Percentiles rank a stretch among this genome's conserved stretches.
These are phyloP conservation scores for Bombus waltoni DNA, from an alignment of 1,140 invertebrate genomes.

Conservation along the genomic window DNA sequence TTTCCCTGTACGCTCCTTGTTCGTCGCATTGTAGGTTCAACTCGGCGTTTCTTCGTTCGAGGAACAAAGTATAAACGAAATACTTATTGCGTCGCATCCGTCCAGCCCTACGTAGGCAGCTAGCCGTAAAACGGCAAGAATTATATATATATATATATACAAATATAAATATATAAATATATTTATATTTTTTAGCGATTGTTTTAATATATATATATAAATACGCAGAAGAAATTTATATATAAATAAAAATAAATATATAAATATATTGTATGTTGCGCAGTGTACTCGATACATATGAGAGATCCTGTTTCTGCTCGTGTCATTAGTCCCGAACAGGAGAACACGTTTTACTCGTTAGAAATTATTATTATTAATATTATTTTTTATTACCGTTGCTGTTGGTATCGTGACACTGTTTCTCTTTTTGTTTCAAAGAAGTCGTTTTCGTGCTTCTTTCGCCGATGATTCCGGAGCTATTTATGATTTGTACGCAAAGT, in stretches of 20 bases:
- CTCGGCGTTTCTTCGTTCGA: background rate
- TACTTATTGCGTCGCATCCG: constrained; percentile 73
- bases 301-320: constrained; percentile 33
- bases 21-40: constrained; percentile 30
- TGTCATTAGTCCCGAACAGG: constrained; percentile 20
- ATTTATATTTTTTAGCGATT: constrained; percentile 79
- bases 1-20: constrained; percentile 16
- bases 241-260: constrained; percentile 58
- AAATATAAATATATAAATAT: constrained; percentile 64
- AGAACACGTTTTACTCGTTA: constrained; percentile 38
- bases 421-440: background rate
- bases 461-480: constrained; percentile 25
- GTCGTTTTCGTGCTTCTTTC: constrained; percentile 21
- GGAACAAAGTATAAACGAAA: constrained; percentile 55
- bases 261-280: constrained; percentile 60
- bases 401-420: constrained; percentile 30
- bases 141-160: constrained; percentile 65
- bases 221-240: constrained; percentile 40
- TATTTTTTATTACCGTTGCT: constrained; percentile 38
- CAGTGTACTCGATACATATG: constrained; percentile 4
- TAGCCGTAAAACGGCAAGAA: constrained; percentile 72
- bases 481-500: constrained; percentile 26
- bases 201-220: constrained; percentile 73
- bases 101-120: constrained; percentile 78
- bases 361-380: constrained; percentile 35